These are phyloP conservation scores for Phacellophora camtschatica DNA, from an alignment of 30 jellyfish, hydroid and myxozoan genomes.

Conservation along the genomic window DNA sequence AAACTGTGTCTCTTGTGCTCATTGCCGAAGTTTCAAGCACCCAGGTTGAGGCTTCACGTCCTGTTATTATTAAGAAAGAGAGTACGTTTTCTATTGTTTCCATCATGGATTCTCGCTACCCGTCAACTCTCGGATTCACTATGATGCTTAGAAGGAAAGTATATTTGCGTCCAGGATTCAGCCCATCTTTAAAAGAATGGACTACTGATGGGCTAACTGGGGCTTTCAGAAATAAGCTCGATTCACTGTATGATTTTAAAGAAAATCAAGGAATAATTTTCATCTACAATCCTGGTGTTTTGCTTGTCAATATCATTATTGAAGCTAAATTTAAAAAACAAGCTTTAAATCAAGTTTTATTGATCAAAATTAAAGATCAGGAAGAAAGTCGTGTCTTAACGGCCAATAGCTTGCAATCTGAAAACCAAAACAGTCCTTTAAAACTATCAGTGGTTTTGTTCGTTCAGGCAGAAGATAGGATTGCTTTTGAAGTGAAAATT, in stretches of 20 bases:
- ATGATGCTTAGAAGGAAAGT: background rate
- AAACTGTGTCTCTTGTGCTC: background rate
- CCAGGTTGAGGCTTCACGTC: background rate
- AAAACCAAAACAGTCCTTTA: background rate
- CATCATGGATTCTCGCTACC: background rate
- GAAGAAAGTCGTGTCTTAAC: background rate
- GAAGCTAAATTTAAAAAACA: background rate
- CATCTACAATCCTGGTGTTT: constrained; percentile 1
- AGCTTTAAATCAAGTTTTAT: background rate
- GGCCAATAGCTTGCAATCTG: background rate
- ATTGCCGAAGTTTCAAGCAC: background rate
- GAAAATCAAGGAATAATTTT: constrained; percentile 26
- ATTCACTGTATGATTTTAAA: constrained; percentile 11
- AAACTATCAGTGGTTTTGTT: constrained; percentile 21
- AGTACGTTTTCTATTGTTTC: constrained; percentile 7
- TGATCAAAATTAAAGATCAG: constrained; percentile 1
- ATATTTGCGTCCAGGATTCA: background rate
- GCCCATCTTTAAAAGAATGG: constrained; percentile 16
- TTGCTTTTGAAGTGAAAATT: constrained; percentile 14
- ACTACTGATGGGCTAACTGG: background rate
- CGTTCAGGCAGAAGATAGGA: constrained; percentile 15
- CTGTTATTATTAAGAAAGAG: background rate
- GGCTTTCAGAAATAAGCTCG: background rate
- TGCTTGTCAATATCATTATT: constrained; percentile 14
- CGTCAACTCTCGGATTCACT: constrained; percentile 5